Evolutionary conservation across 2,113 vertebrate genomes (phyloP).

Genomic region (Trinectes maculatus): DNA sequence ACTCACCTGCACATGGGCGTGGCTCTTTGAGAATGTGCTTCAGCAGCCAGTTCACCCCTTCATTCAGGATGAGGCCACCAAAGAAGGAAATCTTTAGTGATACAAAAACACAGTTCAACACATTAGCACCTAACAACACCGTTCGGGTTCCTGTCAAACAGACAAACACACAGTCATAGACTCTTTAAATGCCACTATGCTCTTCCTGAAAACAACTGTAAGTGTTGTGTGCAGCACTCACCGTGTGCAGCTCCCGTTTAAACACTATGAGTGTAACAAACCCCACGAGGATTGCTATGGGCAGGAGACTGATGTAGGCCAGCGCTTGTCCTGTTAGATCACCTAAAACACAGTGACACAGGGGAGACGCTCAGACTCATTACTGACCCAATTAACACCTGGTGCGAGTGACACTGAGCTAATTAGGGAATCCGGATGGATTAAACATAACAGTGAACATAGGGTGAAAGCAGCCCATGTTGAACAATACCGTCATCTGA

Average conservation of each 20-base stretch:
- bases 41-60: conserved; percentile 96
- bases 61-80: conserved; percentile 90
- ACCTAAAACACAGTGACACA: conserved; percentile 75
- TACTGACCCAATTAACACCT: background rate
- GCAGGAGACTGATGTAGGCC: conserved; percentile 93
- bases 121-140: background rate
- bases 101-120: background rate
- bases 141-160: background rate
- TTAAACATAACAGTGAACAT: background rate
- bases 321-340: conserved; percentile 93
- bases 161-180: background rate
- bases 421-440: conserved; percentile 20
- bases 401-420: conserved; percentile 41
- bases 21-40: conserved; percentile 95
- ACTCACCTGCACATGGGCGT: conserved; percentile 92
- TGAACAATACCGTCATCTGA: background rate
- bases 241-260: conserved; percentile 98
- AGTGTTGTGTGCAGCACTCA: conserved; percentile 76
- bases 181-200: conserved; percentile 2
- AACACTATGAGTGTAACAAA: conserved; percentile 98
- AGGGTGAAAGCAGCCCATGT: background rate
- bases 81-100: conserved; percentile 93
- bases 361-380: background rate
- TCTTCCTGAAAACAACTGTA: background rate
- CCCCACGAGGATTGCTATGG: conserved; percentile 91